These are phyloP conservation scores for Pseudotriccus pelzelni DNA, from an alignment of 2,797 vertebrate species.

Conservation along the genomic window DNA sequence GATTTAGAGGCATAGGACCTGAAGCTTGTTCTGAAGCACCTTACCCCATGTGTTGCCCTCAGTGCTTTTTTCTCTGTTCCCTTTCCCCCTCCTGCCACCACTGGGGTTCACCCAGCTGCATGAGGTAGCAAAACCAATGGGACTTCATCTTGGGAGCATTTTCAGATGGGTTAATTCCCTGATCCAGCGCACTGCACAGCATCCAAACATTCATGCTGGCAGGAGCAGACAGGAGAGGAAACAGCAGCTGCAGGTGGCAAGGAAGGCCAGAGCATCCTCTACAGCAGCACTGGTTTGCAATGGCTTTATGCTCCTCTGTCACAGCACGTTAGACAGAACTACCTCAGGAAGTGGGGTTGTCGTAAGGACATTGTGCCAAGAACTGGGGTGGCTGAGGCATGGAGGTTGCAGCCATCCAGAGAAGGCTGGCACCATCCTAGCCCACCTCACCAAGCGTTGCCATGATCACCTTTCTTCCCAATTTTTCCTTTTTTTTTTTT, in stretches of 20 bases:
- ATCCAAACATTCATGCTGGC: neutral
- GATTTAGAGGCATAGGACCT: neutral
- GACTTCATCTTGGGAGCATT: neutral
- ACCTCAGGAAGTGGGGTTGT: neutral
- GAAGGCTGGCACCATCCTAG: neutral
- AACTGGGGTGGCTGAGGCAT: rapidly evolving
- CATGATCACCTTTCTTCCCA: neutral
- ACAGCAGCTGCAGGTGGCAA: neutral
- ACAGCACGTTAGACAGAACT: neutral
- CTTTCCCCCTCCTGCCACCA: neutral
- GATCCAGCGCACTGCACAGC: neutral
- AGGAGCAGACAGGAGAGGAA: neutral
- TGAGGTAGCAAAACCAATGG: neutral
- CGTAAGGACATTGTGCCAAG: rapidly evolving
- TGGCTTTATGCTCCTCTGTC: neutral
- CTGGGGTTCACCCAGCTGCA: neutral
- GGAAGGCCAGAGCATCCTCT: neutral
- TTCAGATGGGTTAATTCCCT: neutral
- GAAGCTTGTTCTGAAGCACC: neutral
- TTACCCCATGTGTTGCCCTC: rapidly evolving
- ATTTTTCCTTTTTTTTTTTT: neutral
- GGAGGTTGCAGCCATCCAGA: neutral
- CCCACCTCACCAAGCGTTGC: neutral
- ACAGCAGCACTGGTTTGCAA: neutral
- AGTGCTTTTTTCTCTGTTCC: neutral